Evolutionary conservation across 2,797 vertebrate species (phyloP), one percentile per base, ranked within the genome.

Genomic region (Hoplostethus mediterraneus): DNA sequence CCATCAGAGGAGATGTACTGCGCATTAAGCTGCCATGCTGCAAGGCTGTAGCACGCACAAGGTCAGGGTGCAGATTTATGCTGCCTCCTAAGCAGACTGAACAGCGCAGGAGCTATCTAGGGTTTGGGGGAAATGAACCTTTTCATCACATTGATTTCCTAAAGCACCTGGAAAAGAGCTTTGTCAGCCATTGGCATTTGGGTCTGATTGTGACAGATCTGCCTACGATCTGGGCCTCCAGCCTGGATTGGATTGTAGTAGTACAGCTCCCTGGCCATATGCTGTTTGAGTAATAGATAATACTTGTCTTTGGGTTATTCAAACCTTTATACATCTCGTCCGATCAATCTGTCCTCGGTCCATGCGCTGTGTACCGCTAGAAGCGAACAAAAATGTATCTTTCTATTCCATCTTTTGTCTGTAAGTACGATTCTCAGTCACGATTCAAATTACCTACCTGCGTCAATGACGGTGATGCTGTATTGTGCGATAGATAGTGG

Each of bases 141-240:
- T 94, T 95, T 95, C 90, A 94, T 95, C 93, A 92, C 89, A 90
- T 92, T 90, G 92, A 94, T 93, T 94, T 94, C 89, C 88, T 92
- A 90, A 94, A 92, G 90, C 90, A 91, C 88, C 88, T 83, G 88
- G 87, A 94, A 94, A 94, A 94, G 88, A 90, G 90, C 93, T 91
- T 93, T 92, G 93, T 94, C 91, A 89, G 90, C 80, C 76, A 8
- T 75, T 92, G 92, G 89, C 92, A 91, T 93, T 93, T 94, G 82
- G 89, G 85, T 80, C 80, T 92, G 92, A 93, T 94, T 94, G 92
- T 94, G 93, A 95, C 90, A 40, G 90, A 95, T 95, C 79, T 89
- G 82, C 74, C 74, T 76, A 83, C 81, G 85, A 57, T 85, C 89
- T 84, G 86, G 86, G 86, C 86, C 63, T 75, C 74, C 63, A 82